Evolutionary conservation across 2,888 invertebrate species (phyloP), one percentile per base, ranked within the genome.

Genomic region (Parasteatoda lunata): DNA sequence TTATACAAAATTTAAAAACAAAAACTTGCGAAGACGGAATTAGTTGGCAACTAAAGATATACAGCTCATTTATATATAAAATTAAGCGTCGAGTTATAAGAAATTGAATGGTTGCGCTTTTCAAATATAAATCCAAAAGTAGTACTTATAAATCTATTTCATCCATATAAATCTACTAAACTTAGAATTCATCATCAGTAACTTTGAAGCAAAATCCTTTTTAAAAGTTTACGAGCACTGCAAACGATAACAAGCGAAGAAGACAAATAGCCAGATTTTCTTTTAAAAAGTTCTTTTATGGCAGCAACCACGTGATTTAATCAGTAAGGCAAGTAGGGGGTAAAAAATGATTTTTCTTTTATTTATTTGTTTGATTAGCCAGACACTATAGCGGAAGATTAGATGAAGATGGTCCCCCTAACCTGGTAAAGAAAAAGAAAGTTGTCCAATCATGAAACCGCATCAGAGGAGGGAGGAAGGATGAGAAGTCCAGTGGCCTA

Each of bases 351-450:
- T 64, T 54, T 11, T 65, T 69, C 15, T 82, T 76, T 51, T 51
- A 15, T n/a, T 66, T 68, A 4, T 68, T 30, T 9, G n/a, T 48
- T n/a, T 79, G 78, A 84, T 79, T 75, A 79, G 78, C 76, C 69
- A 52, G 64, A 71, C 59, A 59, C 47, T 47, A 45, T n/a, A 51
- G 70, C 49, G 54, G 59, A 81, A 54, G 66, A 47, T 54, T 52
- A 65, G 8, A 70, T 79, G 5, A n/a, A 75, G 84, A 85, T 79
- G 84, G 84, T 84, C 84, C 84, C 30, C 84, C 76, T 79, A 79
- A 85, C 79, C 84, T 79, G 64, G 48, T 30, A 30, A 1, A 30
- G 30, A 30, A 30, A 30, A 76, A 75, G 78, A 54, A 79, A 70
- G 70, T 79, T 70, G 84, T 79, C 84, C 84, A 85, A 85, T 85